These are phyloP conservation scores for Erebia epiphron DNA, from an alignment of 2,888 invertebrate species.

Conservation along the genomic window DNA sequence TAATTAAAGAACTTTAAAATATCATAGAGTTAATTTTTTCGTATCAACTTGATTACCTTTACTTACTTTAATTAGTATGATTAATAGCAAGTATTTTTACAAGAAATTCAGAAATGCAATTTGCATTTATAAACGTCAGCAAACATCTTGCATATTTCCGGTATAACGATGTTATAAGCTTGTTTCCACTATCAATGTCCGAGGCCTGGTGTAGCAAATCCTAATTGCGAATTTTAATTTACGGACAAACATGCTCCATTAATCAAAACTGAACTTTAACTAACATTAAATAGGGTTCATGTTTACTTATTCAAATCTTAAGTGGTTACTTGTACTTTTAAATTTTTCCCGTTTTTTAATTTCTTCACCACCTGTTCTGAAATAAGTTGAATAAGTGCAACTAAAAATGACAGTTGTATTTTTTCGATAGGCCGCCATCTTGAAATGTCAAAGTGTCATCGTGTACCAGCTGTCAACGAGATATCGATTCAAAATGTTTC, in stretches of 20 bases:
- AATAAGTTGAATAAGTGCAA: constrained; percentile 21
- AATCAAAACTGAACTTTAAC: constrained; percentile 19
- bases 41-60: background rate
- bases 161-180: constrained; percentile 27
- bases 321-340: constrained; percentile 25
- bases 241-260: constrained; percentile 33
- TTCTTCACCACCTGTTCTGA: constrained; percentile 37
- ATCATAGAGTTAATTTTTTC: background rate
- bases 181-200: constrained; percentile 37
- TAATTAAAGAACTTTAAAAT: too few species aligned
- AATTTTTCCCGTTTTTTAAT: constrained; percentile 27
- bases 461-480: constrained; percentile 36
- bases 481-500: constrained; percentile 25
- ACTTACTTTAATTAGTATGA: constrained; percentile 1
- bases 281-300: constrained; percentile 10
- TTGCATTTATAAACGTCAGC: constrained; percentile 29
- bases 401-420: constrained; percentile 33
- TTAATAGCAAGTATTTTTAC: constrained; percentile 13
- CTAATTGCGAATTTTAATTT: constrained; percentile 49
- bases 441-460: constrained; percentile 40
- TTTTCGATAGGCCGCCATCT: constrained; percentile 42
- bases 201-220: constrained; percentile 46
- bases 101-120: constrained; percentile 22
- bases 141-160: constrained; percentile 42
- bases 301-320: constrained; percentile 26